Evolutionary conservation across 2,797 vertebrate species (phyloP), one percentile per base, ranked within the genome.

Genomic region (Enteromius thamalakanensis): DNA sequence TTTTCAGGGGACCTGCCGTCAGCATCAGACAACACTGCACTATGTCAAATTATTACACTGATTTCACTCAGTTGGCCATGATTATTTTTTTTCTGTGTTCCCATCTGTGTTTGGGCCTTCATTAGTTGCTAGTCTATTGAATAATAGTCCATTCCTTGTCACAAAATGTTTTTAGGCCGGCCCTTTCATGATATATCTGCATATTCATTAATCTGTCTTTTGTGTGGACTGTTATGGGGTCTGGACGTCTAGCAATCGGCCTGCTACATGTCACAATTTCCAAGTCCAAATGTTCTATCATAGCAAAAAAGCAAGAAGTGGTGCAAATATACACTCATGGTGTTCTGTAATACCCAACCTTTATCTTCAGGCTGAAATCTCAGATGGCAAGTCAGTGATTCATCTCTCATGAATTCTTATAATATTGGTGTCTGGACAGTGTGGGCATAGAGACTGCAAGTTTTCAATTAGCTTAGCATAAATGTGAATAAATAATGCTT

Each of bases 1-100:
- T 89, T 88, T 88, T 87, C 75, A 40, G 80, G 80, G 83, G 72
- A 77, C 86, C 86, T 76, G 79, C 85, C 77, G 81, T 85, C 85
- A 79, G 70, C 67, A 77, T 89, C 83, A 84, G 65, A 86, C 86
- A 85, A 85, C 86, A 86, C 76, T 80, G 84, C 67, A 80, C 60
- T 82, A 84, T 21, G 71, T 69, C 55, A 84, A 67, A 84, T 81
- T 78, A 71, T 82, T 85, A 65, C 76, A 42, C 70, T 80, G 86
- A 84, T 87, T 86, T 87, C 68, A 45, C 80, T 69, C 86, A 86
- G 79, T 84, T 60, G 49, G 79, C 79, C 84, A 15, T 84, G 79
- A 86, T 87, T 82, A 74, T 58, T 77, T 32, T 84, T 84, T 85
- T 82, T 84, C 70, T 68, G 32, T 10, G 26, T 76, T 82, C 84